Evolutionary conservation across 1,140 invertebrate genomes (phyloP).

Genomic region (Pogonognathellus flavescens): DNA sequence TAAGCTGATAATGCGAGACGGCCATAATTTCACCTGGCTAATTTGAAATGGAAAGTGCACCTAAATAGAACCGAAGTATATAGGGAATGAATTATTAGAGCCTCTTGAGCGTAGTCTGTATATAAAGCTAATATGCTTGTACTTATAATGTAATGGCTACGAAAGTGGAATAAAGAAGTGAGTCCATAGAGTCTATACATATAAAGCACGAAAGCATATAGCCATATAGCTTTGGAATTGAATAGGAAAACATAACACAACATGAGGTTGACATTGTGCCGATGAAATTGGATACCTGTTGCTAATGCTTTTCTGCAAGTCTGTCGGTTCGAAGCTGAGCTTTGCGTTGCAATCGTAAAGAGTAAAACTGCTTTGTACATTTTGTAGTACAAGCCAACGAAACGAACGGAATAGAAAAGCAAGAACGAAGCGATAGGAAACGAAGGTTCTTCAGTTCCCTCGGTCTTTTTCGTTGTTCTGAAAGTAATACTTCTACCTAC

Average conservation of each 20-base stretch:
- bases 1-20: no score
- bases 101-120: no score
- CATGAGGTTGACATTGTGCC: slow-evolving; percentile 56
- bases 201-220: background rate
- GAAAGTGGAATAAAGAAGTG: background rate
- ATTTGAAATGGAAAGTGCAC: no score
- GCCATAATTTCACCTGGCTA: no score
- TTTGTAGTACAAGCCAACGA: slow-evolving; percentile 4
- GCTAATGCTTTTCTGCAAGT: slow-evolving; percentile 58
- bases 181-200: background rate
- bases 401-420: slow-evolving; percentile 28
- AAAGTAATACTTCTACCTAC: background rate
- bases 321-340: slow-evolving; percentile 17
- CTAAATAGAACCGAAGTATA: no score
- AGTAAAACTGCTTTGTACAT: slow-evolving; percentile 35
- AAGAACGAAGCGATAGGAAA: slow-evolving; percentile 2
- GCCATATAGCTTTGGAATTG: slow-evolving; percentile 3
- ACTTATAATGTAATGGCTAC: background rate
- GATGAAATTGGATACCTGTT: slow-evolving; percentile 63
- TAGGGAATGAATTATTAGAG: no score
- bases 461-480: background rate
- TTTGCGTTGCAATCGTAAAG: slow-evolving; percentile 43
- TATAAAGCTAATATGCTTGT: background rate
- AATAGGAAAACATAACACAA: slow-evolving; percentile 46
- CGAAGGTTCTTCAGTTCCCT: background rate